phyloP scores from a whole-genome alignment of 2,797 vertebrate species.

The Phrynocephalus vlangalii region DNA sequence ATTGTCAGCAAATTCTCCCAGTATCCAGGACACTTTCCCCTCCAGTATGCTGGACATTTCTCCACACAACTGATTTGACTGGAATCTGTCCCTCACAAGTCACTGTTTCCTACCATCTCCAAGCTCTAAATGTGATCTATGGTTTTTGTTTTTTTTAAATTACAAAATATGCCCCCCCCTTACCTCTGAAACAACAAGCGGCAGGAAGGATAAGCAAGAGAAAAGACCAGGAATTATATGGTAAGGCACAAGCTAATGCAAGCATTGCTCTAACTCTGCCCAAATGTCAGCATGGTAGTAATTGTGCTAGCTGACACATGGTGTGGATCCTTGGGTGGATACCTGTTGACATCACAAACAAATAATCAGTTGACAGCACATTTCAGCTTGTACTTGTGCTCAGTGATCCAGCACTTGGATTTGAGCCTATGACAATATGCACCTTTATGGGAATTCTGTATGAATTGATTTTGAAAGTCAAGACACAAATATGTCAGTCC shows the following conservation, averaged over 20 bases:
- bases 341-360: background rate
- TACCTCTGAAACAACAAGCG: conserved; percentile 1
- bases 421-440: background rate
- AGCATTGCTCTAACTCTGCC: background rate
- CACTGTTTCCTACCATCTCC: background rate
- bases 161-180: background rate
- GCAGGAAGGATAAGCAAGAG: conserved; percentile 50
- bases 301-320: background rate
- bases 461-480: background rate
- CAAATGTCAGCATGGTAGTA: background rate
- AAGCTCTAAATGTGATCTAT: background rate
- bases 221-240: conserved; percentile 3
- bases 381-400: background rate
- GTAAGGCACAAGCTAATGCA: background rate
- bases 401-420: background rate
- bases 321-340: background rate
- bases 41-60: rapidly evolving
- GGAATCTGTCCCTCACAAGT: background rate
- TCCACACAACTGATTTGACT: background rate
- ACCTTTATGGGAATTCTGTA: background rate
- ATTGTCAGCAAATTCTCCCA: no score
- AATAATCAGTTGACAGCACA: background rate
- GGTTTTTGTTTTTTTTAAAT: background rate
- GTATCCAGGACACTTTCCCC: background rate
- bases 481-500: background rate